Evolutionary conservation across 2,797 vertebrate species (phyloP), one percentile per base, ranked within the genome.

Genomic region (Eulemur mongoz): DNA sequence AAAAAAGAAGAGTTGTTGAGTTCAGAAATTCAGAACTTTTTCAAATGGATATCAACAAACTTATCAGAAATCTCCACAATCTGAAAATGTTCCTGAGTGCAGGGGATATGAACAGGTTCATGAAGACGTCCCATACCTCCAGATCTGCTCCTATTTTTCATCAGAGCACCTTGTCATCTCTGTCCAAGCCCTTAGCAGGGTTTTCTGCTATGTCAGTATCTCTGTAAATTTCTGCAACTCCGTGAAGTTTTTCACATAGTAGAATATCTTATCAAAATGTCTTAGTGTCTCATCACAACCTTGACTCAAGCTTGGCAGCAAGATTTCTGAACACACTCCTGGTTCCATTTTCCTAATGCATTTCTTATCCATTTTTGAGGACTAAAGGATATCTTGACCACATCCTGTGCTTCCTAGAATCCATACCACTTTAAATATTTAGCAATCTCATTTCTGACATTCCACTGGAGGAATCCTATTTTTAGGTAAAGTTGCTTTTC

Each of bases 191-290:
- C 27, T 63, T 23, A 40, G 20, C 45, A 50, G 18, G 27, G 4
- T 20, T 81, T 43, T 78, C 52, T 93, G 27, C 17, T 75, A 1
- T 69, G n/a, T 82, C 27, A 63, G 8, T 32, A 69, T 82, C 61
- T 59, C 50, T 78, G 20, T 72, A 72, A 61, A 43, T 82, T n/a
- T 80, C 87, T 38, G 18, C 7, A 94, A 17, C 25, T n/a, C 8
- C 43, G 38, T 91, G n/a, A 76, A 57, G 23, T 85, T 69, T 69
- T 84, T 95, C 48, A 92, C 50, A 79, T 52, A 76, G 73, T 79
- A 73, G 22, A 91, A 25, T 59, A 90, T 72, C 52, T 35, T 88
- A 43, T 97, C 70, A 54, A 65, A 86, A 84, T 90, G 11, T 89
- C 82, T 89, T 86, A 22, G 32, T 52, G 27, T 78, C 76, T 81